Evolutionary conservation across 2,888 invertebrate genomes (phyloP), one percentile per base, ranked within the genome.

Genomic region (Sinohyriopsis cumingii): DNA sequence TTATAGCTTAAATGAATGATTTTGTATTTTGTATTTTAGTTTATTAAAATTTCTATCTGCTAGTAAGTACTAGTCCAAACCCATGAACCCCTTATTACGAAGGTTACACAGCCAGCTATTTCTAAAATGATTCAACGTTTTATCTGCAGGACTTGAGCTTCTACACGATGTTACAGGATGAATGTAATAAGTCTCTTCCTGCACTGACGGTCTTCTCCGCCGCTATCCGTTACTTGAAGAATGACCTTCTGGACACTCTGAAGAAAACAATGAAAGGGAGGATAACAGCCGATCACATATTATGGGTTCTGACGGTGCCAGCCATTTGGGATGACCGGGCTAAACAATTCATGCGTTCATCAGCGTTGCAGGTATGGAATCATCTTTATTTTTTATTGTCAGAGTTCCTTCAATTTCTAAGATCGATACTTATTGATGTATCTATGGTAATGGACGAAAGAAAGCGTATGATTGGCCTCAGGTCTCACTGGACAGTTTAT

Each of bases 301-400:
- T 66, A 25, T 70, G 65, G 65, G 70, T 70, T 6, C 28, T 66
- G 5, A 70, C 66, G 0, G 59, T 70, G 22, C 70, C 70, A 20
- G 70, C 70, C 0, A 70, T 70, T n/a, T 70, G 70, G 70, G 62
- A 66, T 33, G 70, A 70, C 45, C 63, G 57, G 20, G 66, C 66
- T n/a, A 70, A 70, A 59, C 70, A 70, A 22, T 70, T 70, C 28
- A 70, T 70, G 70, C 54, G 70, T 54, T 63, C 63, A 57, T 65
- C 70, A 5, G 66, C 70, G 18, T 33, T 54, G 54, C 54, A 70
- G 66, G 69, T 70, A 66, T 2, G 25, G 55, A 20, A 15, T 45
- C 45, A 45, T 2, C 45, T 45, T 45, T 33, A 28, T 28, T 28
- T n/a, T 57, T 57, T 57, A 7, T 57, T n/a, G 9, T 12, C 15